phyloP scores from a whole-genome alignment of 2,888 invertebrate species.

The Helobdella robusta region DNA sequence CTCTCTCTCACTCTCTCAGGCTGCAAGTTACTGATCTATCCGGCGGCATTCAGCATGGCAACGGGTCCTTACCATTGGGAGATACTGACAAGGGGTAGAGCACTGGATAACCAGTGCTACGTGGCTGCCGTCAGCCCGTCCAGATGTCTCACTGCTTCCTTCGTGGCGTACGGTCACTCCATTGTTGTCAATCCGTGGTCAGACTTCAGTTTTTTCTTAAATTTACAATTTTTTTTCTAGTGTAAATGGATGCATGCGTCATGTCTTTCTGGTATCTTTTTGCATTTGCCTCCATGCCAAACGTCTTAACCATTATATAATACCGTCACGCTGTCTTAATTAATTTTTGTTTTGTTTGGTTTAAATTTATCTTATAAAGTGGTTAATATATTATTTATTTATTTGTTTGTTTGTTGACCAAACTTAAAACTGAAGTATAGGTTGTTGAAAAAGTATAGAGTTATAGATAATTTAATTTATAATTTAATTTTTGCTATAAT shows the following conservation, averaged over 20 bases:
- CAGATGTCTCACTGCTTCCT: conserved; percentile 61
- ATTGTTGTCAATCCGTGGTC: conserved; percentile 70
- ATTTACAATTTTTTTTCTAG: not conserved
- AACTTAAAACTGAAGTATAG: too few relatives aligned
- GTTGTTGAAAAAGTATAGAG: too few relatives aligned
- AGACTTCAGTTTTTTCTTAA: conserved; percentile 1
- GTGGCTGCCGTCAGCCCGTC: conserved; percentile 77
- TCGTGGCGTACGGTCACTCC: conserved; percentile 82
- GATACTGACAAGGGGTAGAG: conserved; percentile 67
- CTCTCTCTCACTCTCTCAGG: too few relatives aligned
- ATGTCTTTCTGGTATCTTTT: too few relatives aligned
- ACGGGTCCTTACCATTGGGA: conserved; percentile 92
- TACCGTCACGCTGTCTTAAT: too few relatives aligned
- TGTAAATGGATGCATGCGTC: not conserved
- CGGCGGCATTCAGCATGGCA: conserved; percentile 90
- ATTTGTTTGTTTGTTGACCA: too few relatives aligned
- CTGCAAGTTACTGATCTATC: conserved; percentile 77
- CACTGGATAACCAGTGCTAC: conserved; percentile 78
- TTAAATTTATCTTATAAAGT: too few relatives aligned
- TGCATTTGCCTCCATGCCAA: too few relatives aligned
- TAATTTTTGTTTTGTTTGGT: too few relatives aligned
- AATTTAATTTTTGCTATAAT: not conserved
- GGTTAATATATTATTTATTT: too few relatives aligned
- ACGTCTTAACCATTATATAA: too few relatives aligned
- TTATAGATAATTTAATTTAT: not conserved